These are phyloP conservation scores for Anser brachyrhynchus DNA, from an alignment of 2,113 vertebrate genomes.

Conservation along the genomic window DNA sequence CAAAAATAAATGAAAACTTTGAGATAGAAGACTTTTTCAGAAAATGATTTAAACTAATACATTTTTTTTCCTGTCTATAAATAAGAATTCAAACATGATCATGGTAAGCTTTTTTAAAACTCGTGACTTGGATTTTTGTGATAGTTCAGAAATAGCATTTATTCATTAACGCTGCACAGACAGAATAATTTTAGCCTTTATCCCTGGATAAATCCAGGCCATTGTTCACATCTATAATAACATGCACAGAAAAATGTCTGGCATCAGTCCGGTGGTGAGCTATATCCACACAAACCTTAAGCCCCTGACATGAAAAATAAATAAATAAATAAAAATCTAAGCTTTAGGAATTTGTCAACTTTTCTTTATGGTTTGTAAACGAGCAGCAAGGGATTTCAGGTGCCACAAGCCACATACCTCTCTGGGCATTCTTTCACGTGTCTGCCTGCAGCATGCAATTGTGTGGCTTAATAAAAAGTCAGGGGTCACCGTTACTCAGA, in stretches of 20 bases:
- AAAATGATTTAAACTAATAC: not conserved
- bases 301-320: not conserved
- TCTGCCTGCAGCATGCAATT: not conserved
- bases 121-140: not conserved
- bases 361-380: slow-evolving; percentile 13
- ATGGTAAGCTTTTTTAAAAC: not conserved
- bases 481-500: not conserved
- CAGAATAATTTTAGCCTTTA: not conserved
- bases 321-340: not conserved
- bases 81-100: not conserved
- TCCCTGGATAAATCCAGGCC: not conserved
- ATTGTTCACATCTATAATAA: slow-evolving; percentile 1
- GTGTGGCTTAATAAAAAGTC: slow-evolving; percentile 41
- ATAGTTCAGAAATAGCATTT: not conserved
- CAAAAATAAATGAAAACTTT: not conserved
- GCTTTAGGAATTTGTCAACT: slow-evolving; percentile 35
- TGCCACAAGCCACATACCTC: slow-evolving; percentile 15
- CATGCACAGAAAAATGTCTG: not conserved
- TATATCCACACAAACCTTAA: slow-evolving; percentile 3
- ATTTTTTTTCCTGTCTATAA: not conserved
- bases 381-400: slow-evolving; percentile 4
- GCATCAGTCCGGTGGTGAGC: not conserved
- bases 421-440: slow-evolving; percentile 23
- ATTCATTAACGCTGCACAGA: not conserved
- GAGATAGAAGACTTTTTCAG: not conserved